Conservation (phyloP, 2,888 invertebrate species). For the Tillus elongatus region DNA sequence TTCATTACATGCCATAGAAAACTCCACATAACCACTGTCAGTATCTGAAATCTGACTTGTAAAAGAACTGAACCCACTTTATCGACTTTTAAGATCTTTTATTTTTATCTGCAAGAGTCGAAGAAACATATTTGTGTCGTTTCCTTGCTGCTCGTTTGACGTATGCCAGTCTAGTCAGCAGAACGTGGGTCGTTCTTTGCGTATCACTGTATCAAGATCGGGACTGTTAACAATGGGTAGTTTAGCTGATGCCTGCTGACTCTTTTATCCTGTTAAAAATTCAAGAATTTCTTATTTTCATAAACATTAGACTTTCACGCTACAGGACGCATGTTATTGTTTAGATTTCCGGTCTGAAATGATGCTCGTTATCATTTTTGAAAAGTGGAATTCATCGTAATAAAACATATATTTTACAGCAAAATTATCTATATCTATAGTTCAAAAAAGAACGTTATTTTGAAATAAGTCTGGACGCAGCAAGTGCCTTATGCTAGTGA, state of each 20-base stretch:
- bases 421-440: no score
- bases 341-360: neutral
- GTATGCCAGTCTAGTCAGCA: no score
- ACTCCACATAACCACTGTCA: neutral
- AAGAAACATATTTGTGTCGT: no score
- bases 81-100: neutral
- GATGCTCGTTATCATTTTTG: no score
- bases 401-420: no score
- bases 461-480: no score
- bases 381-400: no score
- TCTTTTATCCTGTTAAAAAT: neutral
- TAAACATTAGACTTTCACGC: neutral
- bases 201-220: neutral
- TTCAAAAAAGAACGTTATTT: no score
- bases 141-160: no score
- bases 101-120: neutral
- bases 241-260: neutral
- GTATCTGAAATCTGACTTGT: neutral
- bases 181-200: neutral
- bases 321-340: slow-evolving; percentile 1
- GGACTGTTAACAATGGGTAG: slow-evolving; percentile 2
- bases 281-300: neutral
- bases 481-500: no score
- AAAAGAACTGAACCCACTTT: neutral
- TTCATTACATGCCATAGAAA: neutral